Conservation (phyloP, 2,888 invertebrate genomes). For the Netelia melanura region DNA sequence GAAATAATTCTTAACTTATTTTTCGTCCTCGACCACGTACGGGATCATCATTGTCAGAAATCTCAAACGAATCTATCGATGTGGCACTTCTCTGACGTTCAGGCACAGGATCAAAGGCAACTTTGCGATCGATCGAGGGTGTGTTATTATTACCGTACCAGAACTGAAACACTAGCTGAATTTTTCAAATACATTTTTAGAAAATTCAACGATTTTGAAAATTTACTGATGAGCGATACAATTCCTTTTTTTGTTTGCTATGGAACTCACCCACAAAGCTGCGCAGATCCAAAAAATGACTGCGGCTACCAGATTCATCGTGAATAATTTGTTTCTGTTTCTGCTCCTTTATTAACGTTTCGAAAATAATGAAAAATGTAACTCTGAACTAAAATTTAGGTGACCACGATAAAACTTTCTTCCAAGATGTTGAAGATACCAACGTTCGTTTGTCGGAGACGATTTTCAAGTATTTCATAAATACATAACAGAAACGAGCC, state of each 20-base stretch:
- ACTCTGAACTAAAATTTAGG: constrained; percentile 59
- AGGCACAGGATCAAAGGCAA: constrained; percentile 58
- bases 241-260: neutral
- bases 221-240: neutral
- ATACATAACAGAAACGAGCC: constrained; percentile 32
- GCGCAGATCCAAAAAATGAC: constrained; percentile 72
- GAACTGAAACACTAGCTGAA: constrained; percentile 68
- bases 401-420: constrained; percentile 41
- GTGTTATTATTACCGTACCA: constrained; percentile 66
- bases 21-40: constrained; percentile 63
- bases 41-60: constrained; percentile 73
- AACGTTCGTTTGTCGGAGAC: constrained; percentile 63
- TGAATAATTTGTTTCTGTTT: constrained; percentile 39
- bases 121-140: constrained; percentile 45
- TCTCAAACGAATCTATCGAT: constrained; percentile 76
- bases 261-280: constrained; percentile 74
- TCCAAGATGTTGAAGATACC: constrained; percentile 52
- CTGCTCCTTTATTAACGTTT: constrained; percentile 79
- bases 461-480: neutral
- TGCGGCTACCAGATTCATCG: constrained; percentile 68
- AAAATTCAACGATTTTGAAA: neutral
- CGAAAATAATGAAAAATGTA: constrained; percentile 73
- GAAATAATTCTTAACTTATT: constrained; percentile 57
- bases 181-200: constrained; percentile 28
- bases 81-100: constrained; percentile 72